Evolutionary conservation across 2,113 vertebrate species (phyloP), one percentile per base, ranked within the genome.

Genomic region (Pseudolaguvia tuberculata): DNA sequence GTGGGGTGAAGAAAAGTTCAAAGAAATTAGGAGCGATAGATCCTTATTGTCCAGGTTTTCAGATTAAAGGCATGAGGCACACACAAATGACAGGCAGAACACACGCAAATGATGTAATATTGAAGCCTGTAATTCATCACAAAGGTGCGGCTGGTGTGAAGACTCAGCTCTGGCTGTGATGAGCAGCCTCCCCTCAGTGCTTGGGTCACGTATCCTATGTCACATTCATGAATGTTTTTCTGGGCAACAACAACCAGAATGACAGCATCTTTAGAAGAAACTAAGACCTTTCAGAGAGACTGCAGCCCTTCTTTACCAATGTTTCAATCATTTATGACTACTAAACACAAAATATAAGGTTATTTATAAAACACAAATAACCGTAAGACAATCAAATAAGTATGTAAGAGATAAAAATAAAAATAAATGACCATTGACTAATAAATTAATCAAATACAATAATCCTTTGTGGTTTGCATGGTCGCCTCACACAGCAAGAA

Each of bases 171-270:
- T 68, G 57, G 27, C 56, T 61, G 65, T 48, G 63, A 59, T 69
- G 55, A 47, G 15, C 27, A 70, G 18, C 47, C 45, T 42, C 62
- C 35, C 25, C 69, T 47, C 67, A 47, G 5, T 48, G 78, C 39
- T 50, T 67, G 53, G 63, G 50, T 59, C 73, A 56, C 82, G 84
- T 87, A 87, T 80, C 74, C 47, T 23, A 42, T 87, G 86, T 88
- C 85, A 87, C 83, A 84, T 86, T 68, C 65, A 83, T 74, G 77
- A 76, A 67, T 47, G 50, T 63, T 57, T 80, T 67, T 48, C 50
- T 58, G 70, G 76, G 73, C 69, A 83, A 87, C 83, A 85, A 82
- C 81, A 85, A 84, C 61, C 83, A 88, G 83, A 81, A 62, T 71
- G 27, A 56, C 63, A 75, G 78, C 67, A 63, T 79, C 78, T 79